These are phyloP conservation scores for Polydrusus tereticollis DNA, from an alignment of 2,888 invertebrate species.

Conservation along the genomic window DNA sequence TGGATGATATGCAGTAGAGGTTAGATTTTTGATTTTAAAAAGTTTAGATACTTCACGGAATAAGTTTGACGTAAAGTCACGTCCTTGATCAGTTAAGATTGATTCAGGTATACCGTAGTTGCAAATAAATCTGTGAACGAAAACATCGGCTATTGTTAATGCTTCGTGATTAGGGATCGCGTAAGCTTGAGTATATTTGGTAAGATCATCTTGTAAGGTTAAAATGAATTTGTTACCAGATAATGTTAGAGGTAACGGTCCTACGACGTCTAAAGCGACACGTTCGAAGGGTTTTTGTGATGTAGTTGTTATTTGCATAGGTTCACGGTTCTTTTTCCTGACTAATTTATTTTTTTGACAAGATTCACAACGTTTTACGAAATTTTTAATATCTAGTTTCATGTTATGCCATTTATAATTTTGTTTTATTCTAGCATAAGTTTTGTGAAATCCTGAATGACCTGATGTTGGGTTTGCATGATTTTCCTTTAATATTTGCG, in stretches of 20 bases:
- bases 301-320: conserved; percentile 60
- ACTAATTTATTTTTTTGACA: conserved; percentile 55
- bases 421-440: conserved; percentile 48
- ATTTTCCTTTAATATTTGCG: too few species aligned
- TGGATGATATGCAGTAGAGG: conserved; percentile 56
- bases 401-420: conserved; percentile 49
- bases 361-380: conserved; percentile 44
- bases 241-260: conserved; percentile 32
- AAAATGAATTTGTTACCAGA: conserved; percentile 48
- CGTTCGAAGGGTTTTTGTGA: conserved; percentile 53
- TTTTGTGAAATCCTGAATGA: conserved; percentile 39
- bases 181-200: conserved; percentile 59
- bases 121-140: conserved; percentile 54
- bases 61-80: conserved; percentile 51
- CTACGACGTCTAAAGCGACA: conserved; percentile 33
- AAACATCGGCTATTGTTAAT: conserved; percentile 57
- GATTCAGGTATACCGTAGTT: conserved; percentile 49
- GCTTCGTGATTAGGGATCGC: conserved; percentile 59
- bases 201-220: conserved; percentile 58
- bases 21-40: conserved; percentile 57
- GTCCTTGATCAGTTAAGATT: conserved; percentile 49
- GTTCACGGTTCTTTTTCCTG: conserved; percentile 49
- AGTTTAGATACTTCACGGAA: conserved; percentile 54
- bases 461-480: conserved; percentile 47
- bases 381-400: conserved; percentile 49